These are phyloP conservation scores for Mimas tiliae DNA, from an alignment of 2,888 invertebrate species.

Conservation along the genomic window DNA sequence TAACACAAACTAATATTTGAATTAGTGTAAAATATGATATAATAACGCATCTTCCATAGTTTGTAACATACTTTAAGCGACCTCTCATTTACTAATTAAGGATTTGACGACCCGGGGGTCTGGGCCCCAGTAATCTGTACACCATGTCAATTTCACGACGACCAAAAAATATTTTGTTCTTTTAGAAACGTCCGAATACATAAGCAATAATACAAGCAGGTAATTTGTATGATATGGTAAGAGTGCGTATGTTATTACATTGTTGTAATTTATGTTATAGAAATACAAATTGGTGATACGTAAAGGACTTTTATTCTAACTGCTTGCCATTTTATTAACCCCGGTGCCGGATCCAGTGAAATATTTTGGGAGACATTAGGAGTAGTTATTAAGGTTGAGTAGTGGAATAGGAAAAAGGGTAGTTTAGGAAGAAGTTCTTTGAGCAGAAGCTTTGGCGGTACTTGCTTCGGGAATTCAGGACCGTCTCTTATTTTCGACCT, in stretches of 20 bases:
- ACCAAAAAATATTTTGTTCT: constrained; percentile 15
- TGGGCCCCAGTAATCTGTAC: not conserved
- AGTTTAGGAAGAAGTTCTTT: too few species aligned
- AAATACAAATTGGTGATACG: constrained; percentile 59
- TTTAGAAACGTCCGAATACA: constrained; percentile 15
- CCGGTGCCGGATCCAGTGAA: not conserved
- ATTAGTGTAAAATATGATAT: not conserved
- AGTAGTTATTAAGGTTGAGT: too few species aligned
- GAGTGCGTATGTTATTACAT: constrained; percentile 21
- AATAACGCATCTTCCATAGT: constrained; percentile 19
- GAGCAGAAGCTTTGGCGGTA: too few species aligned
- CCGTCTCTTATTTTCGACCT: too few species aligned
- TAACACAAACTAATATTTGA: not conserved
- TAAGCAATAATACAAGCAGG: constrained; percentile 20
- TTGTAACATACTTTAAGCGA: not conserved
- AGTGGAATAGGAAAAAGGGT: too few species aligned
- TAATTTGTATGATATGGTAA: constrained; percentile 12
- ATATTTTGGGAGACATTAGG: too few species aligned
- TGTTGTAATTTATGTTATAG: constrained; percentile 39
- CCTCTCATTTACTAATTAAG: constrained; percentile 8
- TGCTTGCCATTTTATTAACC: not conserved
- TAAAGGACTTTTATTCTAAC: constrained; percentile 36
- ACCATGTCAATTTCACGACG: constrained; percentile 8
- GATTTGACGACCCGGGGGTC: not conserved
- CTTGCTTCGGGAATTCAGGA: too few species aligned